phyloP scores from a whole-genome alignment of 2,113 vertebrate species.

The Pachypanchax playfairii region DNA sequence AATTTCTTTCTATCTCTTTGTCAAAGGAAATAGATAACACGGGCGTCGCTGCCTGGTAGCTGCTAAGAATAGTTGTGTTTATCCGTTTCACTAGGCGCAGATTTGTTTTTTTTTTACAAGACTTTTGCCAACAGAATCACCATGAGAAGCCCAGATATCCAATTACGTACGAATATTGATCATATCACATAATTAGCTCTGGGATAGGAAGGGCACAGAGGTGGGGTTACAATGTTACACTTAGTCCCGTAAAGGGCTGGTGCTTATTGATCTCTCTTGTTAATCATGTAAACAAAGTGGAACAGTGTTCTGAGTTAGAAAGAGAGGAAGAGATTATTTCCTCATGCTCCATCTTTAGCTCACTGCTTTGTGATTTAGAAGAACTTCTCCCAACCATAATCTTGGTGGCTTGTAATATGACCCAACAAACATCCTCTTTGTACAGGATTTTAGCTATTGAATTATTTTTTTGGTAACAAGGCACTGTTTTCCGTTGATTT shows the following conservation, averaged over 20 bases:
- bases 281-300: constrained; percentile 78
- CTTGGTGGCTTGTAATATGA: not conserved
- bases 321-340: constrained; percentile 57
- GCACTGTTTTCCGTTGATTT: no score
- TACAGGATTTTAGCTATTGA: not conserved
- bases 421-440: not conserved
- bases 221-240: constrained; percentile 66
- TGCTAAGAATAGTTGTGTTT: constrained; percentile 39
- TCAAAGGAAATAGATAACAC: constrained; percentile 43
- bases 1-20: constrained; percentile 54
- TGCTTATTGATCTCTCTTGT: constrained; percentile 73
- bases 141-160: constrained; percentile 63
- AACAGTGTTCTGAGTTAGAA: constrained; percentile 35
- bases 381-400: not conserved
- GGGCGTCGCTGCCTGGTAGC: constrained; percentile 17
- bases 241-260: constrained; percentile 43
- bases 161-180: constrained; percentile 76
- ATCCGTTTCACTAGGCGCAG: constrained; percentile 29
- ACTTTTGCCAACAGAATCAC: constrained; percentile 19
- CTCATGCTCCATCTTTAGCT: constrained; percentile 32
- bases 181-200: constrained; percentile 75
- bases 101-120: constrained; percentile 36
- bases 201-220: constrained; percentile 61
- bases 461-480: constrained; percentile 7
- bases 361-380: constrained; percentile 16